Evolutionary conservation across 2,113 vertebrate species (phyloP), one percentile per base, ranked within the genome.

Genomic region (Cebus imitator): DNA sequence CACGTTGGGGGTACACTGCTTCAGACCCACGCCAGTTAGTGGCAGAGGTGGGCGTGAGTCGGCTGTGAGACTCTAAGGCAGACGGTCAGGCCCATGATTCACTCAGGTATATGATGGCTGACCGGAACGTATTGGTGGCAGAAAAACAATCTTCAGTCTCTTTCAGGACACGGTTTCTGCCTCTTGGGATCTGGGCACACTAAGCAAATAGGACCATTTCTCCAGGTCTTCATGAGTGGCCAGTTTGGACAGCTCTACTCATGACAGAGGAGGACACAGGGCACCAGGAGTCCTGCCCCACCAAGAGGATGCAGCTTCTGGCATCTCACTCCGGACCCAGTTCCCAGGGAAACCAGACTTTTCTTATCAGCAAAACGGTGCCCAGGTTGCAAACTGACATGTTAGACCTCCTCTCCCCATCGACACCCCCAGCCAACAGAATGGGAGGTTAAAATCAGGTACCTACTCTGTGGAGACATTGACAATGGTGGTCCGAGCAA

Each of bases 401-500:
- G 0, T 0, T 2, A 11, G 66, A 48, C 52, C 52, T 45, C 10
- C 66, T 25, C 35, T 87, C n/a, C 76, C 61, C 21, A 25, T 92
- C 48, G 43, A 3, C 0, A 8, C 68, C 81, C 52, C 94, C 55
- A n/a, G 85, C 61, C 1, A 0, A 55, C 35, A 96, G 94, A 81
- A 85, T 0, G 73, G 72, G 90, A 78, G 97, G 88, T 7, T 73
- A 20, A 25, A 48, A 78, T 37, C 6, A 14, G 96, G 76, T 86
- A 99, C 99, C 88, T 99, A 99, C 99, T 99, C 98, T 81, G 99
- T 99, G 14, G 99, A 99, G 96, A 99, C 98, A 98, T 99, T 99
- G 95, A 99, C 99, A 16, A 99, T 99, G 72, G 99, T 99, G 80
- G 99, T 99, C 98, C 99, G 99, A 78, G 99, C 99, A 6, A 99